phyloP scores from a whole-genome alignment of 1,140 invertebrate species.

The Tetragnatha versicolor region DNA sequence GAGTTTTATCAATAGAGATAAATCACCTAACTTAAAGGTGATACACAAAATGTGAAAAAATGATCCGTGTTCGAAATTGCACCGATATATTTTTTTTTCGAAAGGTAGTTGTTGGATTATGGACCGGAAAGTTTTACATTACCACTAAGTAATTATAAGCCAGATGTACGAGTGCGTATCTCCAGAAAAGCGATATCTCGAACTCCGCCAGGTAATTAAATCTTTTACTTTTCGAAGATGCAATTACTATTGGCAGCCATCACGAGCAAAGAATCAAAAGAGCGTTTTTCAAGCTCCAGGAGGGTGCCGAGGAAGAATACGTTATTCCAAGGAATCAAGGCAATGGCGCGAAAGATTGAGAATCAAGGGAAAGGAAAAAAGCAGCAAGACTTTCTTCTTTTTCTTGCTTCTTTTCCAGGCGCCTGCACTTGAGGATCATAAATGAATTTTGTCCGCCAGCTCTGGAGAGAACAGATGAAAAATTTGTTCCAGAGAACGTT shows the following conservation, averaged over 20 bases:
- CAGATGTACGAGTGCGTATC: no score
- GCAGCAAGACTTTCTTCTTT: constrained; percentile 2
- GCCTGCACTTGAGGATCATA: constrained; percentile 45
- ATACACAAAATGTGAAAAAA: no score
- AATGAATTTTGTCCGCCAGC: constrained; percentile 46
- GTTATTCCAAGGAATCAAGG: constrained; percentile 33
- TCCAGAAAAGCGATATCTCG: no score
- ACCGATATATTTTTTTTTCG: no score
- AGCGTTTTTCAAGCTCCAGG: neutral
- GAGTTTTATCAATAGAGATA: no score
- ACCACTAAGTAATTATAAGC: no score
- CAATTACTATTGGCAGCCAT: constrained; percentile 39
- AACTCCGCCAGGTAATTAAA: no score
- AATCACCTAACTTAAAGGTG: no score
- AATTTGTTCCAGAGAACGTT: constrained; percentile 35
- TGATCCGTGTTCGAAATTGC: no score
- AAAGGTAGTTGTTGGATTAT: no score
- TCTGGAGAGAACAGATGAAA: constrained; percentile 39
- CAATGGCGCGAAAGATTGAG: constrained; percentile 46
- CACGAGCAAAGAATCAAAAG: constrained; percentile 24
- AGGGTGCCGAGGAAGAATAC: constrained; percentile 35
- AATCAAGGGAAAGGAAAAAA: constrained; percentile 41
- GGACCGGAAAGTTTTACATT: no score
- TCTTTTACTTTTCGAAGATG: constrained; percentile 25
- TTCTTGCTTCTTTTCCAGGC: constrained; percentile 30